A percentile compares a stretch with the other conserved stretches of the same genome.
phyloP scores from a whole-genome alignment of 1,140 invertebrate genomes.

The Idris sp. region DNA sequence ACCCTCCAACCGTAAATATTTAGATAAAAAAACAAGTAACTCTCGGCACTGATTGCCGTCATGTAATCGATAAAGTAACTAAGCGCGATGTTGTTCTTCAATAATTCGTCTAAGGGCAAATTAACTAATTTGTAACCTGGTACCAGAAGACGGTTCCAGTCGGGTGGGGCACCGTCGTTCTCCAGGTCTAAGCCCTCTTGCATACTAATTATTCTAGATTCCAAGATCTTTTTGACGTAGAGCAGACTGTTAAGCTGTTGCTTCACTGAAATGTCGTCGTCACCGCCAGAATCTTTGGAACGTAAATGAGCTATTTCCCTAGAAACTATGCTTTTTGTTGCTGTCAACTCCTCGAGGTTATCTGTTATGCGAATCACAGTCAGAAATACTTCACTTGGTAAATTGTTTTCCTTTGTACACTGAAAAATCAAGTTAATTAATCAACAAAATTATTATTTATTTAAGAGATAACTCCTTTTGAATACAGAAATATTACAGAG shows the following conservation, averaged over 20 bases:
- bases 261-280: conserved; percentile 89
- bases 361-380: conserved; percentile 87
- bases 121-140: conserved; percentile 83
- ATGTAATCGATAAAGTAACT: conserved; percentile 92
- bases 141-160: conserved; percentile 79
- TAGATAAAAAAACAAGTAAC: conserved; percentile 90
- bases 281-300: conserved; percentile 89
- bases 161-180: conserved; percentile 71
- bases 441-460: too few relatives aligned
- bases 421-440: too few relatives aligned
- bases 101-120: conserved; percentile 86
- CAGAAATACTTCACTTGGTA: conserved; percentile 90
- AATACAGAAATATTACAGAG: too few relatives aligned
- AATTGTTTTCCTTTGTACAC: conserved; percentile 86
- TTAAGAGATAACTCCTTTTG: too few relatives aligned
- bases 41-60: conserved; percentile 84
- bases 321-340: conserved; percentile 87
- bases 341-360: conserved; percentile 87
- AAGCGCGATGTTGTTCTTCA: conserved; percentile 88
- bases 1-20: conserved; percentile 90
- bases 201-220: conserved; percentile 82
- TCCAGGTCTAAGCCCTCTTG: conserved; percentile 80
- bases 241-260: conserved; percentile 92
- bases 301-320: conserved; percentile 88
- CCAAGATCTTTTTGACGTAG: conserved; percentile 88